phyloP scores from a whole-genome alignment of 2,113 vertebrate species.

The Dolichallabes microphthalmus region DNA sequence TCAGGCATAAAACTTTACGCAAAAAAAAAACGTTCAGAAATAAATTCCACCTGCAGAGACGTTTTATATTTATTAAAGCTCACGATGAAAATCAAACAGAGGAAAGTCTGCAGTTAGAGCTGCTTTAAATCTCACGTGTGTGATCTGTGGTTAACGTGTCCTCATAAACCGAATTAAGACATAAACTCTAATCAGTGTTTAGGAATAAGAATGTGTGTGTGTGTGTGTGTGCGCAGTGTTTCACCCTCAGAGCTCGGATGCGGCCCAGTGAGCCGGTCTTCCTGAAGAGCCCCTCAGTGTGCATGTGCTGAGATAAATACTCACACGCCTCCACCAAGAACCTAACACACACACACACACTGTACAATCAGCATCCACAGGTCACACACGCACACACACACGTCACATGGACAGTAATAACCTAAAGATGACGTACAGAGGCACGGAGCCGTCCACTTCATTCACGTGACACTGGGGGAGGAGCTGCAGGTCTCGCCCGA shows the following conservation, averaged over 20 bases:
- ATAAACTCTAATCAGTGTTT: background rate
- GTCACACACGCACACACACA: background rate
- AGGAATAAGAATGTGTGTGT: background rate
- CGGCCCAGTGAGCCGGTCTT: slow-evolving; percentile 66
- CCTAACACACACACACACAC: slow-evolving; percentile 46
- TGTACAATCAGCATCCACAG: background rate
- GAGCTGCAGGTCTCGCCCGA: slow-evolving; percentile 57
- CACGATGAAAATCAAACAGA: background rate
- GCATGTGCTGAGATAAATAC: slow-evolving; percentile 59
- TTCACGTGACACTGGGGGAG: slow-evolving; percentile 53
- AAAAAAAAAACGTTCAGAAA: background rate
- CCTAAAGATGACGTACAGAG: slow-evolving; percentile 55
- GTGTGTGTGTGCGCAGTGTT: background rate
- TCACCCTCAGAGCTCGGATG: slow-evolving; percentile 66
- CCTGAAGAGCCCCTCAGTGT: slow-evolving; percentile 67
- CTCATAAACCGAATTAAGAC: no score
- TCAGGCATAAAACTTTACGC: background rate
- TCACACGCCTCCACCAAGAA: slow-evolving; percentile 66
- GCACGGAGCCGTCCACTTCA: slow-evolving; percentile 54
- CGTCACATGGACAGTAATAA: rapidly evolving
- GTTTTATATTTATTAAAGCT: no score
- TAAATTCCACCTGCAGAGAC: background rate
- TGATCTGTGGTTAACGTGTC: background rate
- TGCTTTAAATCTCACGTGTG: background rate
- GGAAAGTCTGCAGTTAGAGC: background rate